Percentiles rank a stretch among this genome's conserved stretches.
phyloP scores from a whole-genome alignment of 2,888 invertebrate genomes.

The Dasysyrphus tricinctus region DNA sequence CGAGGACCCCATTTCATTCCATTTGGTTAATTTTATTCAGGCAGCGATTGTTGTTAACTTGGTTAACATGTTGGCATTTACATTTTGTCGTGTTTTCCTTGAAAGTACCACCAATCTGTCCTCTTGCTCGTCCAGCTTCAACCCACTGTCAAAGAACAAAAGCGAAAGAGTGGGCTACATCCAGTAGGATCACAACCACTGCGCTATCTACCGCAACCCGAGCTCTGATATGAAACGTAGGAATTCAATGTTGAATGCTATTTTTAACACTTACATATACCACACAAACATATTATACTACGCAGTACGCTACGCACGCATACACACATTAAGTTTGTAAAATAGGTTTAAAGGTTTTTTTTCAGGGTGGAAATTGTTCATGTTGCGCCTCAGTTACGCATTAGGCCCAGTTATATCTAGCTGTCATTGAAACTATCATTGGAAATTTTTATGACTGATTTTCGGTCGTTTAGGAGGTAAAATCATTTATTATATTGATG shows the following conservation, averaged over 20 bases:
- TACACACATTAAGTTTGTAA: neutral
- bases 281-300: constrained; percentile 3
- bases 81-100: constrained; percentile 30
- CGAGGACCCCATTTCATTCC: constrained; percentile 41
- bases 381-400: neutral
- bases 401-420: no score
- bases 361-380: neutral
- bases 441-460: no score
- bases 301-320: neutral
- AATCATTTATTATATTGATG: no score
- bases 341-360: neutral
- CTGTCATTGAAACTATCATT: no score
- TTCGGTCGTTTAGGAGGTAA: no score
- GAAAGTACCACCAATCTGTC: neutral
- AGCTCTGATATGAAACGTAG: constrained; percentile 29
- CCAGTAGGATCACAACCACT: constrained; percentile 30
- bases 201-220: constrained; percentile 31
- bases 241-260: constrained; percentile 57
- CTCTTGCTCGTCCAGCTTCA: constrained; percentile 4
- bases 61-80: constrained; percentile 61
- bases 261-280: constrained; percentile 62
- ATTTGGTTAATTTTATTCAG: constrained; percentile 67
- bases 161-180: constrained; percentile 34
- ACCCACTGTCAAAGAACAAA: constrained; percentile 43
- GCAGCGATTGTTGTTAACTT: constrained; percentile 63